Conservation (phyloP, 2,113 vertebrate genomes). For the Melozone crissalis region DNA sequence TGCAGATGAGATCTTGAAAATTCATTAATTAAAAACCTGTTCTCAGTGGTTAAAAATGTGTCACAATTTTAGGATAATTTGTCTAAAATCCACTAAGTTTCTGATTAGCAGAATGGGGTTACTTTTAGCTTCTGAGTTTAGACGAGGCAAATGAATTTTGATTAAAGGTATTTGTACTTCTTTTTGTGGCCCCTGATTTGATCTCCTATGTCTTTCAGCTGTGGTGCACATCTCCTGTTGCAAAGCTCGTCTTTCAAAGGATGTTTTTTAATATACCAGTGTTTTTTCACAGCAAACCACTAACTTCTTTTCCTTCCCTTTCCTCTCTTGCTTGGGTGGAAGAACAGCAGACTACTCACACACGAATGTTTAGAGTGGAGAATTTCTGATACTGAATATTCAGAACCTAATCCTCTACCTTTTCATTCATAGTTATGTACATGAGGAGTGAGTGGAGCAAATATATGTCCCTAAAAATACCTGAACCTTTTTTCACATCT, state of each 20-base stretch:
- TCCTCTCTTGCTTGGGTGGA: neutral
- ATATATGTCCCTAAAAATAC: neutral
- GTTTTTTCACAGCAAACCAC: neutral
- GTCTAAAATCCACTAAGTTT: neutral
- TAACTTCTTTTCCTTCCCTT: neutral
- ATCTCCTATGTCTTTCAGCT: neutral
- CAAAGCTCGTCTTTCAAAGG: neutral
- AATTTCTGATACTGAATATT: neutral
- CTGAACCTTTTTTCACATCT: neutral
- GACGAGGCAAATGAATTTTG: neutral
- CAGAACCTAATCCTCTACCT: neutral
- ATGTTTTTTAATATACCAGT: neutral
- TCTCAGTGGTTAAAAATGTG: neutral
- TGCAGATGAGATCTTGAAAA: neutral
- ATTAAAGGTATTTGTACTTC: neutral
- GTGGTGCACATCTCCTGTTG: neutral
- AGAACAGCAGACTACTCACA: neutral
- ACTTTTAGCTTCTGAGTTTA: neutral
- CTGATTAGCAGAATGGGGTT: neutral
- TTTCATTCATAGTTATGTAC: neutral
- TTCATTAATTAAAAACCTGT: constrained; percentile 19
- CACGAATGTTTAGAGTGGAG: neutral
- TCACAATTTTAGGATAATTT: constrained; percentile 11
- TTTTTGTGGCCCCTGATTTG: neutral
- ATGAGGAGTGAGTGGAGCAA: neutral